phyloP scores from a whole-genome alignment of 2,888 invertebrate species.

The Ormyrus thymus region DNA sequence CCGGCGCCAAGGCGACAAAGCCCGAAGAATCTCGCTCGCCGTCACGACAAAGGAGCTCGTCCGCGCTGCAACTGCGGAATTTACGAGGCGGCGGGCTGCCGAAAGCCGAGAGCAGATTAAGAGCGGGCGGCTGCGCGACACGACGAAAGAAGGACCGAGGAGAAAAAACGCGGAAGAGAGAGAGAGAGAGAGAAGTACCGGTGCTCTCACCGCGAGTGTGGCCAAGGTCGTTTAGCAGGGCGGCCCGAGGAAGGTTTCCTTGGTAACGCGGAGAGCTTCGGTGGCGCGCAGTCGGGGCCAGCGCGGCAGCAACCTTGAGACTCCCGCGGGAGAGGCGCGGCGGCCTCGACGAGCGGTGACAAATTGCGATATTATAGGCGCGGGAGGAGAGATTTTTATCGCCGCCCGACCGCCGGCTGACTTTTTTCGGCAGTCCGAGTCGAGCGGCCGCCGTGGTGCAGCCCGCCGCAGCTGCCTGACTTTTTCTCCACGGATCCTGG shows the following conservation, averaged over 20 bases:
- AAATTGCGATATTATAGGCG: conserved; percentile 52
- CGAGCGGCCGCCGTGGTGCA: too few relatives aligned
- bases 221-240: conserved; percentile 70
- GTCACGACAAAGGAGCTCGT: background rate
- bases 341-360: conserved; percentile 46
- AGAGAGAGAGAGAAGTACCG: conserved; percentile 5
- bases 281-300: conserved; percentile 18
- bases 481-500: too few relatives aligned
- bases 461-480: too few relatives aligned
- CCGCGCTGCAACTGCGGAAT: background rate
- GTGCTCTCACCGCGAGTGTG: conserved; percentile 62
- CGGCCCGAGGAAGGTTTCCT: conserved; percentile 31
- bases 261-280: conserved; percentile 35
- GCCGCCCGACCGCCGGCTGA: background rate
- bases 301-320: conserved; percentile 59
- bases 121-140: background rate
- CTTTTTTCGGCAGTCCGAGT: too few relatives aligned
- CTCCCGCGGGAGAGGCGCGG: conserved; percentile 55
- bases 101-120: conserved; percentile 28
- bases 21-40: background rate
- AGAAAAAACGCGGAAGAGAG: background rate
- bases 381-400: conserved; percentile 42
- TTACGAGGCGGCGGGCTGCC: conserved; percentile 16
- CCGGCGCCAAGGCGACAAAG: conserved; percentile 44
- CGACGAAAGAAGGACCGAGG: background rate